phyloP scores from a whole-genome alignment of 2,113 vertebrate species.

The Zosterops hypoxanthus region DNA sequence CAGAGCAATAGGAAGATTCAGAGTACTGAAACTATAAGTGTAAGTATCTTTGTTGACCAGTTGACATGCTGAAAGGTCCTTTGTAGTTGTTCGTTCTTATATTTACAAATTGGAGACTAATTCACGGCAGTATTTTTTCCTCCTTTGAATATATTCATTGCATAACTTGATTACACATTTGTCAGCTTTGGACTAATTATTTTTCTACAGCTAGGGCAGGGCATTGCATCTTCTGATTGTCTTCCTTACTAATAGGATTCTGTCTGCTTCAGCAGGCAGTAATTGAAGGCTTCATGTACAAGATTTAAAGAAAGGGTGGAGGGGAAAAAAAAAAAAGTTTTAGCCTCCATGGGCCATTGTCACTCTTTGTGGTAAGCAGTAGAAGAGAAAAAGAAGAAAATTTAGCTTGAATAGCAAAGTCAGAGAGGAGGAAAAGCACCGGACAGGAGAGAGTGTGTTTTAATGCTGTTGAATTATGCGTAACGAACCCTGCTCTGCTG shows the following conservation, averaged over 20 bases:
- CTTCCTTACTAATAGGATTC: slow-evolving; percentile 90
- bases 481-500: slow-evolving; percentile 2
- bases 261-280: slow-evolving; percentile 90
- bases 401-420: slow-evolving; percentile 71
- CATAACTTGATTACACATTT: slow-evolving; percentile 82
- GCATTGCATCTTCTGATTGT: slow-evolving; percentile 77
- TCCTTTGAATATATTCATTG: slow-evolving; percentile 64
- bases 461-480: slow-evolving; percentile 38
- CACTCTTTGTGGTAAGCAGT: slow-evolving; percentile 74
- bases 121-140: slow-evolving; percentile 40
- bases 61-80: not conserved
- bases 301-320: slow-evolving; percentile 25
- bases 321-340: slow-evolving; percentile 72
- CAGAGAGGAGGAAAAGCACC: slow-evolving; percentile 44
- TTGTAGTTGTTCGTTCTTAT: not conserved
- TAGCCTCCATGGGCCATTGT: slow-evolving; percentile 74
- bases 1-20: not conserved
- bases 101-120: slow-evolving; percentile 49
- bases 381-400: slow-evolving; percentile 74
- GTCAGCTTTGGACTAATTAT: slow-evolving; percentile 88
- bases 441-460: slow-evolving; percentile 43
- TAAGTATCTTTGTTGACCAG: not conserved
- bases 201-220: slow-evolving; percentile 84
- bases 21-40: slow-evolving; percentile 9
- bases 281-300: slow-evolving; percentile 87